A percentile compares a stretch with the other conserved stretches of the same genome.
phyloP scores from a whole-genome alignment of 2,113 vertebrate genomes.

The Gnathochromis pfefferi region DNA sequence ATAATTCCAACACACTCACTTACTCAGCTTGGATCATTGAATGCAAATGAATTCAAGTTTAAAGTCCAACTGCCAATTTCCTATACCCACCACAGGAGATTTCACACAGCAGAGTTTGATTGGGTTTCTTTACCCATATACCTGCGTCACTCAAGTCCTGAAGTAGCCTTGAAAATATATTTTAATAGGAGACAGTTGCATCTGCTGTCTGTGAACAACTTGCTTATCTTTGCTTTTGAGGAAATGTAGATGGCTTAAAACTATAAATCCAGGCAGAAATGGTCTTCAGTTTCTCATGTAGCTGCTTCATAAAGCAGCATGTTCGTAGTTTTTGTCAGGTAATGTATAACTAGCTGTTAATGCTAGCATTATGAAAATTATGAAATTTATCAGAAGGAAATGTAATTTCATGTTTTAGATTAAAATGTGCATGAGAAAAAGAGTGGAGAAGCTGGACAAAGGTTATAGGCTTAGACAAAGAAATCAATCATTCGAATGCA shows the following conservation, averaged over 20 bases:
- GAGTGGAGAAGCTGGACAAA: background rate
- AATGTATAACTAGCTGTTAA: background rate
- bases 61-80: constrained; percentile 16
- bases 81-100: background rate
- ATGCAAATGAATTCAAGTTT: constrained; percentile 21
- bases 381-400: background rate
- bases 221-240: background rate
- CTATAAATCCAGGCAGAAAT: background rate
- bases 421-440: background rate
- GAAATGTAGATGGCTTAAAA: background rate
- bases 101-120: constrained; percentile 8
- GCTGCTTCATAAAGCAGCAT: background rate
- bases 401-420: constrained; percentile 3
- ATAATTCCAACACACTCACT: background rate
- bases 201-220: background rate
- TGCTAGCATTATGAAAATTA: background rate
- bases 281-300: background rate
- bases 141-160: constrained; percentile 1
- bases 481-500: constrained; percentile 37
- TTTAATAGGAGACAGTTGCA: background rate
- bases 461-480: background rate
- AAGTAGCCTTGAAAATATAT: background rate
- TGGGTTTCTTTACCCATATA: background rate
- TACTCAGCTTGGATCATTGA: background rate
- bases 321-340: background rate